Conservation (phyloP, 1,140 invertebrate species). For the Cylas formicarius region DNA sequence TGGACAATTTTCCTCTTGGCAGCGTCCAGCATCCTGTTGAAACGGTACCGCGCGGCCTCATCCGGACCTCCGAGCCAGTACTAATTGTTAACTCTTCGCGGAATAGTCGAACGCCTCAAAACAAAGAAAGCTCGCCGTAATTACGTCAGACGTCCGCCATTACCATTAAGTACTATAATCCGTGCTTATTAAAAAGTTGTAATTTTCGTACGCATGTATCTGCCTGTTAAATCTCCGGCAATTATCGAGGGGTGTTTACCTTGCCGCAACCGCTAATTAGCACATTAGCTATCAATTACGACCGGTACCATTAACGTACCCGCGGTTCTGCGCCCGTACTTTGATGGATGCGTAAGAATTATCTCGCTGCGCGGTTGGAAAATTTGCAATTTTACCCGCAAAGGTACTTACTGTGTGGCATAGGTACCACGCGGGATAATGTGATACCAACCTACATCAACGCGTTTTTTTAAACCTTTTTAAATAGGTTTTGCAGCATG, state of each 20-base stretch:
- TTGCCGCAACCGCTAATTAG: slow-evolving; percentile 16
- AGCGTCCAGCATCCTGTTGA: too few relatives aligned
- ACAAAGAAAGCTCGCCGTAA: slow-evolving; percentile 8
- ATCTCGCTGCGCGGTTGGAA: not conserved
- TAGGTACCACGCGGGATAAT: too few relatives aligned
- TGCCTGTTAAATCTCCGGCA: slow-evolving; percentile 17
- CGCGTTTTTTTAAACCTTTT: too few relatives aligned
- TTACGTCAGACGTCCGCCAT: slow-evolving; percentile 5
- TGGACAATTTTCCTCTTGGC: too few relatives aligned
- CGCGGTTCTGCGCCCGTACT: slow-evolving; percentile 12
- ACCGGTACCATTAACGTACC: slow-evolving; percentile 16
- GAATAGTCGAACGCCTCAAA: slow-evolving; percentile 2
- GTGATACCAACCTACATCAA: too few relatives aligned
- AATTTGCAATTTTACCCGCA: not conserved
- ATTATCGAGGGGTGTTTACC: slow-evolving; percentile 20
- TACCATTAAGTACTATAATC: slow-evolving; percentile 14
- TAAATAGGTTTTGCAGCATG: too few relatives aligned
- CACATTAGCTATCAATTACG: slow-evolving; percentile 19
- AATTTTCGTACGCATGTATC: slow-evolving; percentile 18
- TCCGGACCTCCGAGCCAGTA: too few relatives aligned
- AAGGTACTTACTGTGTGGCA: not conserved
- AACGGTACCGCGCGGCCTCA: too few relatives aligned
- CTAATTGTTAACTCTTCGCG: not conserved
- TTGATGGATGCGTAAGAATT: slow-evolving; percentile 5
- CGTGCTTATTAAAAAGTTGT: slow-evolving; percentile 15